These are phyloP conservation scores for Lordiphosa andalusiaca DNA, from an alignment of 2,888 invertebrate genomes.

Conservation along the genomic window DNA sequence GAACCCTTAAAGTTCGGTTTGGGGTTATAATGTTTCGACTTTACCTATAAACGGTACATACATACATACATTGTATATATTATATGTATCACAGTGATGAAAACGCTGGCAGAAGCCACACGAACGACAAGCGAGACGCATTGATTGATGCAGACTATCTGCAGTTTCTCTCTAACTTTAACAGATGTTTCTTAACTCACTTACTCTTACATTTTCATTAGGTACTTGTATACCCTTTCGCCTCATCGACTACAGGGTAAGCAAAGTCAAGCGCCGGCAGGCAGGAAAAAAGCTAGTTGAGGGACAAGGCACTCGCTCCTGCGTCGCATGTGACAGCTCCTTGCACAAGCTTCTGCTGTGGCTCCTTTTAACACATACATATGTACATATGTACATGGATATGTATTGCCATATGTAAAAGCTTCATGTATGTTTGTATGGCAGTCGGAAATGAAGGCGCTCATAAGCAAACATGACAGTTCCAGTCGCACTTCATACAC, in stretches of 20 bases:
- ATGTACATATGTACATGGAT: background rate
- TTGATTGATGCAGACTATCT: too few species aligned
- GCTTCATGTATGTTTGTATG: slow-evolving; percentile 5
- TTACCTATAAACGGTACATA: too few species aligned
- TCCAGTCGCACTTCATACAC: slow-evolving; percentile 23
- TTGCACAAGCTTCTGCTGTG: slow-evolving; percentile 4
- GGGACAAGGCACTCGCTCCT: slow-evolving; percentile 15
- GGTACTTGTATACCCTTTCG: background rate
- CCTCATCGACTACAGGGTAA: background rate
- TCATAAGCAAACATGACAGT: slow-evolving; percentile 57
- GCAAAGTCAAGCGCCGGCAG: background rate
- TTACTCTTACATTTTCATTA: too few species aligned
- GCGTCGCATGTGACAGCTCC: slow-evolving; percentile 57
- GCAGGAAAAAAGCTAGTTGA: background rate
- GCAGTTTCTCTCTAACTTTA: too few species aligned
- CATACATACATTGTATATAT: too few species aligned
- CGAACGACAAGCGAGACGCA: too few species aligned
- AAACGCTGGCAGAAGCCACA: too few species aligned
- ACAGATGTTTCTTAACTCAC: too few species aligned
- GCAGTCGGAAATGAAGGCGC: slow-evolving; percentile 39
- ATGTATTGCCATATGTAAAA: slow-evolving; percentile 3
- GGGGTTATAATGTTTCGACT: too few species aligned
- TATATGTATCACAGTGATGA: too few species aligned
- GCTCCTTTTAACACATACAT: slow-evolving; percentile 6
- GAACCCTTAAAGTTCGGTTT: too few species aligned